phyloP scores from a whole-genome alignment of 2,113 vertebrate genomes.

The Calyptommatus sinebrachiatus region DNA sequence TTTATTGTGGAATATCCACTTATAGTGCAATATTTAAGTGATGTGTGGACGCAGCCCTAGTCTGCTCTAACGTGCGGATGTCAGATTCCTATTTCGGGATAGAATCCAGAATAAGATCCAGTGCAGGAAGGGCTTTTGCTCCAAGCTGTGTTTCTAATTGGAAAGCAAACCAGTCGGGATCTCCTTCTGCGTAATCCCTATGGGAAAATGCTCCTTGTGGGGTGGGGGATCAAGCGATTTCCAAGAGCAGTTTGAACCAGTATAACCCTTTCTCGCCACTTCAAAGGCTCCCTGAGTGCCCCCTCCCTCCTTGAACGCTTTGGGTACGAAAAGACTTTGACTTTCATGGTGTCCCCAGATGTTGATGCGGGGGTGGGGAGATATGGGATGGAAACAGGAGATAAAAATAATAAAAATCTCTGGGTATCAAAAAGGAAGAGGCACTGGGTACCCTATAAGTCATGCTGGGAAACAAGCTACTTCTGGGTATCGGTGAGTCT shows the following conservation, averaged over 20 bases:
- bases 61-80: no score
- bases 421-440: neutral
- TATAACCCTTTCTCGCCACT: slow-evolving; percentile 13
- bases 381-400: no score
- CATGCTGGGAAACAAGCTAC: neutral
- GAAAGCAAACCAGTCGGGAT: no score
- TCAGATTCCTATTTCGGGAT: no score
- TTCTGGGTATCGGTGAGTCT: neutral
- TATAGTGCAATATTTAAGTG: no score
- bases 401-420: neutral
- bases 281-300: slow-evolving; percentile 27
- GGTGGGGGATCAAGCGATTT: neutral
- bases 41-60: no score
- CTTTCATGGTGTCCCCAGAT: slow-evolving; percentile 13
- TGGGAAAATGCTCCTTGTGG: neutral
- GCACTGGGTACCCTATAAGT: neutral
- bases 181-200: no score
- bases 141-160: no score
- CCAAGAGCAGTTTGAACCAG: slow-evolving; percentile 16
- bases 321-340: slow-evolving; percentile 17
- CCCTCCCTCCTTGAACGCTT: slow-evolving; percentile 23
- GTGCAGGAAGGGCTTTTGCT: no score
- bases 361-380: no score
- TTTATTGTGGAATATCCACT: no score
- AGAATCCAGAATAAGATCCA: no score